A percentile compares a stretch with the other conserved stretches of the same genome.
These are phyloP conservation scores for Coelopa pilipes DNA, from an alignment of 2,888 invertebrate species.

Conservation along the genomic window DNA sequence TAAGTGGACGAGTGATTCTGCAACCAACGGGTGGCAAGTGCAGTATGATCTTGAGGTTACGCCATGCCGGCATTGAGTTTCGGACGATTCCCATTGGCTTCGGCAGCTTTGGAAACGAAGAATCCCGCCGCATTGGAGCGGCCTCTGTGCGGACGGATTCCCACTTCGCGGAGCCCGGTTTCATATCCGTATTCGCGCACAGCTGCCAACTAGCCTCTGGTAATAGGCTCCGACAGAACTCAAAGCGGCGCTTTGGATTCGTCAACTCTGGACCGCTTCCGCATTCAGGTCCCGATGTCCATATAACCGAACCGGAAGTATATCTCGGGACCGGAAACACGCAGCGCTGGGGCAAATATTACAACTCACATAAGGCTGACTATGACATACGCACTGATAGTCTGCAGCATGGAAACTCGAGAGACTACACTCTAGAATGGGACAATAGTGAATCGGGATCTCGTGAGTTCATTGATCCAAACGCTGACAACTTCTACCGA, in stretches of 20 bases:
- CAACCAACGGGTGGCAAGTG: slow-evolving; percentile 71
- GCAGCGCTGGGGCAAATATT: slow-evolving; percentile 52
- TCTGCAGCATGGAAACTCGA: slow-evolving; percentile 40
- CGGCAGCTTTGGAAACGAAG: slow-evolving; percentile 51
- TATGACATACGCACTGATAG: slow-evolving; percentile 57
- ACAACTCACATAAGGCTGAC: slow-evolving; percentile 44
- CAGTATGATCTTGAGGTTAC: slow-evolving; percentile 80
- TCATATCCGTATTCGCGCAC: slow-evolving; percentile 86
- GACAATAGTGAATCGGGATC: slow-evolving; percentile 40
- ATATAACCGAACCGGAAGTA: slow-evolving; percentile 53
- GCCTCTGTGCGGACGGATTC: slow-evolving; percentile 76
- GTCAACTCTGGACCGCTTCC: slow-evolving; percentile 37
- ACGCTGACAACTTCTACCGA: slow-evolving; percentile 52
- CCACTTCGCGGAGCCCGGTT: slow-evolving; percentile 85
- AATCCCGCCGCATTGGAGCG: slow-evolving; percentile 56
- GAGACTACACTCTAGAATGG: not conserved
- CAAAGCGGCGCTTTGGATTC: slow-evolving; percentile 60
- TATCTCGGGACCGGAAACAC: slow-evolving; percentile 48
- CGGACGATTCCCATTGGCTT: slow-evolving; percentile 73
- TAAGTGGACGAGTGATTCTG: slow-evolving; percentile 80
- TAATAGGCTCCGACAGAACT: slow-evolving; percentile 61
- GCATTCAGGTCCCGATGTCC: slow-evolving; percentile 42
- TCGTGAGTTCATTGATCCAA: slow-evolving; percentile 38
- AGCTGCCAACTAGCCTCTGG: slow-evolving; percentile 75
- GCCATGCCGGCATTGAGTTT: slow-evolving; percentile 83